Conservation (phyloP, 2,888 invertebrate species). For the Melanotus villosus region DNA sequence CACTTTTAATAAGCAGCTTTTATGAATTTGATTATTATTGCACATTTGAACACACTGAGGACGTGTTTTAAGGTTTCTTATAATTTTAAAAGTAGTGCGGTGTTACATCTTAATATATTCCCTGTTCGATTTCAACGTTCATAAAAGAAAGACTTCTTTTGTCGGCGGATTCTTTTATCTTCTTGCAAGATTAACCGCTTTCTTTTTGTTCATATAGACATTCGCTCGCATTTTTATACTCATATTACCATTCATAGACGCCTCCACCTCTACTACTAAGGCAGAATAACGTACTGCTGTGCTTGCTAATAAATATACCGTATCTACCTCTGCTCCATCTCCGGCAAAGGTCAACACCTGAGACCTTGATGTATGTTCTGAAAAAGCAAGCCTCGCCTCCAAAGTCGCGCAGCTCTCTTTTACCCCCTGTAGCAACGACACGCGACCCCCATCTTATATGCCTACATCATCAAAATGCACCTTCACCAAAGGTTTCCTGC, state of each 20-base stretch:
- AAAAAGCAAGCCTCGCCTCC: slow-evolving; percentile 24
- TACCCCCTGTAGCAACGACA: slow-evolving; percentile 14
- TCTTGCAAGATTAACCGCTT: slow-evolving; percentile 9
- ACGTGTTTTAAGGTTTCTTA: neutral
- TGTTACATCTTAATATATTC: slow-evolving; percentile 12
- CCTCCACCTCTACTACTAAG: neutral
- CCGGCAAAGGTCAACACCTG: slow-evolving; percentile 40
- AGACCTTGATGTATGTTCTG: slow-evolving; percentile 35
- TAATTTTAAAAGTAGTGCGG: neutral
- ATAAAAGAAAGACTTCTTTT: neutral
- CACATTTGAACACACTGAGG: neutral
- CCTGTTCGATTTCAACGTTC: neutral
- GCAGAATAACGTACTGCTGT: slow-evolving; percentile 18
- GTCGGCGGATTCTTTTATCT: slow-evolving; percentile 14
- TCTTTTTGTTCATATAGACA: slow-evolving; percentile 20
- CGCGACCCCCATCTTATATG: slow-evolving; percentile 25
- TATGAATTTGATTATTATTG: too few relatives aligned
- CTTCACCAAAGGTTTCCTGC: slow-evolving; percentile 34
- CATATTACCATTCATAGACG: slow-evolving; percentile 16
- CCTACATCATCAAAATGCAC: slow-evolving; percentile 42
- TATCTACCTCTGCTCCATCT: slow-evolving; percentile 31
- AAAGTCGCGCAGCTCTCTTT: neutral
- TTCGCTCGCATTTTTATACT: slow-evolving; percentile 14
- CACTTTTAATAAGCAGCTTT: too few relatives aligned
- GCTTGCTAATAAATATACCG: slow-evolving; percentile 37